Percentiles rank a stretch among this genome's conserved stretches.
Conservation (phyloP, 1,140 invertebrate genomes). For the Drosophila nannoptera region DNA sequence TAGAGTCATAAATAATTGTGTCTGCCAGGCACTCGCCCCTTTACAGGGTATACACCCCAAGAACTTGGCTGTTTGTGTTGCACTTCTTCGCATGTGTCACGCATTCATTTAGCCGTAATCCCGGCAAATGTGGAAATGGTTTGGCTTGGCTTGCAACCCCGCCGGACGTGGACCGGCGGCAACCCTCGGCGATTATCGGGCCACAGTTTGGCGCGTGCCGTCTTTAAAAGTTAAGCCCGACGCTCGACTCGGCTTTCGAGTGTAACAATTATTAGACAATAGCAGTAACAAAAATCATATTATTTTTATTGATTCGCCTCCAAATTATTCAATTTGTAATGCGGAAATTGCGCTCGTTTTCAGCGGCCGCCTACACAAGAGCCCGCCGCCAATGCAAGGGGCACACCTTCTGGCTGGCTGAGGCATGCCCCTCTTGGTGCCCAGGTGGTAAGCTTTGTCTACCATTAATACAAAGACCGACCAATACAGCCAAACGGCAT, state of each 20-base stretch:
- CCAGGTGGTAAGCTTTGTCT: conserved; percentile 49
- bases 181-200: conserved; percentile 42
- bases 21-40: conserved; percentile 16
- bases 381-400: neutral
- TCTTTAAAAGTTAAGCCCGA: conserved; percentile 56
- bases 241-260: conserved; percentile 36
- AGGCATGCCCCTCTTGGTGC: conserved; percentile 25
- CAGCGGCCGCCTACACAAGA: conserved; percentile 23
- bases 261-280: conserved; percentile 58
- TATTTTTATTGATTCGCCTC: conserved; percentile 31
- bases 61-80: conserved; percentile 21
- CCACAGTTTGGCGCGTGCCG: conserved; percentile 50
- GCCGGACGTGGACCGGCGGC: neutral
- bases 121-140: conserved; percentile 13
- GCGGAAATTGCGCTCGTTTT: conserved; percentile 12
- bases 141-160: conserved; percentile 8
- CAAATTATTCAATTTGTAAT: conserved; percentile 38
- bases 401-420: neutral
- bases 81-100: conserved; percentile 45
- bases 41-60: conserved; percentile 28
- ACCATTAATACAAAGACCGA: conserved; percentile 38
- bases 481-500: conserved; percentile 34
- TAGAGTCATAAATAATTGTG: conserved; percentile 65
- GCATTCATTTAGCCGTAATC: conserved; percentile 41
- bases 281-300: conserved; percentile 19